phyloP scores from a whole-genome alignment of 2,113 vertebrate species.

The Numida meleagris region DNA sequence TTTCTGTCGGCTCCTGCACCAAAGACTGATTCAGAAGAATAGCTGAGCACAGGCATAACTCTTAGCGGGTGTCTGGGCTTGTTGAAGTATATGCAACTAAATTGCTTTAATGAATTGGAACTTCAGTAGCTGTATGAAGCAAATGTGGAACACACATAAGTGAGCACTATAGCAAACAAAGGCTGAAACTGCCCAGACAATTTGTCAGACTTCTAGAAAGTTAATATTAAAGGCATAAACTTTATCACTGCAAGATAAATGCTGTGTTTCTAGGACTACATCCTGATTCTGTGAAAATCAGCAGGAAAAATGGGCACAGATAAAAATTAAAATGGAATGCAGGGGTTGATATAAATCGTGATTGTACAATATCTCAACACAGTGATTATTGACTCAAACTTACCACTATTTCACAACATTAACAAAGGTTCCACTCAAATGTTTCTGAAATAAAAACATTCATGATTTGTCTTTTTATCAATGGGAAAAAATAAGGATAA shows the following conservation, averaged over 20 bases:
- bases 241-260: conserved; percentile 6
- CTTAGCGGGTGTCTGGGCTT: not conserved
- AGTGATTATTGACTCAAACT: conserved; percentile 14
- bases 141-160: not conserved
- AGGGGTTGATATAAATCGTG: not conserved
- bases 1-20: not conserved
- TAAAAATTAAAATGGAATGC: conserved; percentile 11
- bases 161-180: not conserved
- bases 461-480: not conserved
- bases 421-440: conserved; percentile 24
- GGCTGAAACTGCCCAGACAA: not conserved
- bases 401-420: not conserved
- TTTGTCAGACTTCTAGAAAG: not conserved
- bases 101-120: not conserved
- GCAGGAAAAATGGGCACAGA: not conserved
- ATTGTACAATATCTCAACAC: not conserved
- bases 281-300: not conserved
- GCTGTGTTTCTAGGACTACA: conserved; percentile 12
- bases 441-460: conserved; percentile 21
- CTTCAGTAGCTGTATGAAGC: not conserved
- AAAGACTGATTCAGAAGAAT: not conserved
- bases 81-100: not conserved
- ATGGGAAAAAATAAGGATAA: not conserved
- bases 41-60: not conserved
- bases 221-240: conserved; percentile 16